These are phyloP conservation scores for Stenichneumon culpator DNA, from an alignment of 2,888 invertebrate genomes.

Conservation along the genomic window DNA sequence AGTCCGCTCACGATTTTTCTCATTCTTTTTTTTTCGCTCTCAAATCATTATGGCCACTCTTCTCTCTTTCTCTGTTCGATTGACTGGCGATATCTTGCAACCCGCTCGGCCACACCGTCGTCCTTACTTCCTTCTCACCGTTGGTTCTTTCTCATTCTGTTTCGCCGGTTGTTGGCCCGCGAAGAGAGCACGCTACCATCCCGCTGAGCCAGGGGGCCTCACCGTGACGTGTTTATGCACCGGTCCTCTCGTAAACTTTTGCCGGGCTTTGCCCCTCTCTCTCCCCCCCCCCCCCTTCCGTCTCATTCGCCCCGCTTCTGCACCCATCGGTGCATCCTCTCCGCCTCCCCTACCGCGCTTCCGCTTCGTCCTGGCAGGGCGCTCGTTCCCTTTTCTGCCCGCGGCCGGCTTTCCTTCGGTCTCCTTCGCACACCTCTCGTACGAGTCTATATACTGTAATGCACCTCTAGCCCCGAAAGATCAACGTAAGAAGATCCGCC, in stretches of 20 bases:
- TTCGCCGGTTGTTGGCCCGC: slow-evolving; percentile 66
- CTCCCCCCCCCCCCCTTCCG: slow-evolving; percentile 21
- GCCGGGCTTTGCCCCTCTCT: slow-evolving; percentile 61
- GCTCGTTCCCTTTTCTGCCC: slow-evolving; percentile 45
- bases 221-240: slow-evolving; percentile 79
- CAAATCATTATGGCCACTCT: slow-evolving; percentile 34
- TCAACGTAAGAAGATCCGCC: slow-evolving; percentile 60
- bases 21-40: slow-evolving; percentile 15
- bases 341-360: background rate
- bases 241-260: slow-evolving; percentile 78
- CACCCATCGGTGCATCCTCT: background rate
- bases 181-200: slow-evolving; percentile 57
- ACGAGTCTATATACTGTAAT: background rate
- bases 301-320: background rate
- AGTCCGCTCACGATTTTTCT: background rate
- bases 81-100: slow-evolving; percentile 36
- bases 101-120: slow-evolving; percentile 21
- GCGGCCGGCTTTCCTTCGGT: slow-evolving; percentile 43
- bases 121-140: slow-evolving; percentile 30
- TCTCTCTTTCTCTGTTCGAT: slow-evolving; percentile 29
- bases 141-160: slow-evolving; percentile 47
- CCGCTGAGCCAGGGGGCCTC: slow-evolving; percentile 70
- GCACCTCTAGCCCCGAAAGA: slow-evolving; percentile 48
- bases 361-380: background rate
- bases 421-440: slow-evolving; percentile 44